These are phyloP conservation scores for Plectus sambesii DNA, from an alignment of 1,140 invertebrate species.

Conservation along the genomic window DNA sequence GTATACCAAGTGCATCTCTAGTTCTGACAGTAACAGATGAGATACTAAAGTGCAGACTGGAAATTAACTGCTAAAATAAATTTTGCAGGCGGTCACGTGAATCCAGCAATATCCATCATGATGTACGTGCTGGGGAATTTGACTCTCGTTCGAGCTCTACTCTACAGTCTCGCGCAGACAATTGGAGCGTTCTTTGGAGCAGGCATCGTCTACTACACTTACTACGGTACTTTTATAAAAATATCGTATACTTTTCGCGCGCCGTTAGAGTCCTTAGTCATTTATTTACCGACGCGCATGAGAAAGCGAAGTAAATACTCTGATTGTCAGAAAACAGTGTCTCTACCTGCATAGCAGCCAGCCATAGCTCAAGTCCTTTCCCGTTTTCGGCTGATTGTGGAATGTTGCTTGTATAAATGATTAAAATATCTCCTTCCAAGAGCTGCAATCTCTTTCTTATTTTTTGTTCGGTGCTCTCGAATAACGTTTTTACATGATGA, in stretches of 20 bases:
- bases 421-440: conserved; percentile 22
- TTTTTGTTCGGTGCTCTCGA: conserved; percentile 46
- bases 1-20: conserved; percentile 2
- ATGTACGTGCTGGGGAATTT: conserved; percentile 49
- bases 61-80: background rate
- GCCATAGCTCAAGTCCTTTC: conserved; percentile 8
- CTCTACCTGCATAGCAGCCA: conserved; percentile 1
- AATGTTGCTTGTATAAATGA: background rate
- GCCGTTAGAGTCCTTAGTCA: too few relatives aligned
- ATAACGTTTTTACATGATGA: conserved; percentile 27
- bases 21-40: background rate
- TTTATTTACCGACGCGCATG: too few relatives aligned
- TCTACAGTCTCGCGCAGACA: conserved; percentile 52
- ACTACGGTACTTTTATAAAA: conserved; percentile 46
- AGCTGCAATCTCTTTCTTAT: conserved; percentile 25
- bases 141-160: conserved; percentile 49
- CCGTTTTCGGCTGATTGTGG: conserved; percentile 32
- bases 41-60: background rate
- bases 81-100: conserved; percentile 53
- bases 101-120: conserved; percentile 52
- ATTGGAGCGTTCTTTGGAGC: conserved; percentile 52
- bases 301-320: too few relatives aligned
- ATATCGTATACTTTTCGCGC: too few relatives aligned
- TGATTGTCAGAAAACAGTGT: too few relatives aligned
- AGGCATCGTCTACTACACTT: conserved; percentile 48